Base-by-base conservation (phyloP, 2,797 vertebrate species). In the Pagetopsis macropterus region DNA sequence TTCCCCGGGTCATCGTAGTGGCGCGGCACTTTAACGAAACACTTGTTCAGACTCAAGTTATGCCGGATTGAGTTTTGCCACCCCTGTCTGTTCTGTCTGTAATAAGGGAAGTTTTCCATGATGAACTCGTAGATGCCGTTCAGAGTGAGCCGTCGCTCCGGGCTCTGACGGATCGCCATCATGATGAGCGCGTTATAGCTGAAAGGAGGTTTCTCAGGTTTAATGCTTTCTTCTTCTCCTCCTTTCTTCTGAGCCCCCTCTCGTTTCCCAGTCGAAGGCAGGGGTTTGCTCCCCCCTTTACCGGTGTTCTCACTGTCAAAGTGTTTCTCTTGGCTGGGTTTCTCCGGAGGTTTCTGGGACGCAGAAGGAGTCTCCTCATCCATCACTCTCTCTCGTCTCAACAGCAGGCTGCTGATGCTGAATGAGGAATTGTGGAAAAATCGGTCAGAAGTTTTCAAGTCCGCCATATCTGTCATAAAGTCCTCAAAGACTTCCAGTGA, bases 51-150 rank as follows among this genome's bases (percentile, higher is more conserved):
- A 61, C 95, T 96, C 69, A 96, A 70, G 80, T 96, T 96, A 87
- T 96, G 95, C 8, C 95, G 86, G 88, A 96, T 94, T 17, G 95
- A 96, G 58, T 96, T 96, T 64, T 96, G 95, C 95, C 95, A 96
- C 0, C 95, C 95, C 5, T 94, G 94, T 13, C 91, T 79, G 84
- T 95, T 95, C 69, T 94, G 91, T n/a, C 90, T 83, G 80, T 95
- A 96, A 87, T 94, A 96, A 0, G 95, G 95, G 31, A 95, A 96
- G 84, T 94, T 92, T 12, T 80, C 78, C 91, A 94, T 94, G 78
- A 96, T 96, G 21, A 95, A 96, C 83, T 96, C 94, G 1, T 96
- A 96, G 75, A 96, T 96, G 70, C 93, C 93, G 62, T 91, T 96
- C 40, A 96, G 93, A 0, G 95, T 94, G 46, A 96, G 94, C 5